Conservation (phyloP, 2,113 vertebrate species). For the Lepus europaeus region DNA sequence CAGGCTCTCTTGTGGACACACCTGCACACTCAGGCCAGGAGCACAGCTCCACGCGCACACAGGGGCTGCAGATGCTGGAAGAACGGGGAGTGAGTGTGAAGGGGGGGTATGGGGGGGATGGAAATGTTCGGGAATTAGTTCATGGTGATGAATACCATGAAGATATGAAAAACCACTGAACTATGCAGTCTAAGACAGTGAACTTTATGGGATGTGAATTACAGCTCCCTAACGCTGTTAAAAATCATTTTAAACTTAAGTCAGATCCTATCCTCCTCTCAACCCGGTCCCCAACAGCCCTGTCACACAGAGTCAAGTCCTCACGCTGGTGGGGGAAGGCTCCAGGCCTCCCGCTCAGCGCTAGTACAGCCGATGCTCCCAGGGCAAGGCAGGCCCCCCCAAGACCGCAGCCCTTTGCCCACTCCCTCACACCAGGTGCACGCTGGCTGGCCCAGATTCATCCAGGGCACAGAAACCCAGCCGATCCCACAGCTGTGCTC, state of each 20-base stretch:
- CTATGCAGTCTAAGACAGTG: background rate
- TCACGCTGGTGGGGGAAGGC: background rate
- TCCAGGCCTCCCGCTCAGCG: no score
- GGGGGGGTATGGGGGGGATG: background rate
- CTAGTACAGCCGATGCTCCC: no score
- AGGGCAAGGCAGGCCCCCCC: no score
- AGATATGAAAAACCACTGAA: background rate
- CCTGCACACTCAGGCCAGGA: no score
- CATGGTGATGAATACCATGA: background rate
- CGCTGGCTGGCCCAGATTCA: no score
- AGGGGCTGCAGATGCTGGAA: background rate
- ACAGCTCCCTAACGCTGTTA: background rate
- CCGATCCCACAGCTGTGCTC: background rate
- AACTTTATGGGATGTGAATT: background rate
- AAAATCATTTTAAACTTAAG: background rate
- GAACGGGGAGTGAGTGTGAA: background rate
- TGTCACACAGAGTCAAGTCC: background rate
- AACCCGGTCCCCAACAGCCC: rapidly evolving
- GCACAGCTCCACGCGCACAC: no score
- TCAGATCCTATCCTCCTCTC: background rate
- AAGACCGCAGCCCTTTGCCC: background rate
- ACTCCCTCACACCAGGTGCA: background rate
- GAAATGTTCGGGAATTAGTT: background rate
- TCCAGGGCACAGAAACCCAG: background rate
- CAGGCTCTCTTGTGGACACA: background rate